Evolutionary conservation across 2,888 invertebrate species (phyloP).

Genomic region (Aporophyla nigra): DNA sequence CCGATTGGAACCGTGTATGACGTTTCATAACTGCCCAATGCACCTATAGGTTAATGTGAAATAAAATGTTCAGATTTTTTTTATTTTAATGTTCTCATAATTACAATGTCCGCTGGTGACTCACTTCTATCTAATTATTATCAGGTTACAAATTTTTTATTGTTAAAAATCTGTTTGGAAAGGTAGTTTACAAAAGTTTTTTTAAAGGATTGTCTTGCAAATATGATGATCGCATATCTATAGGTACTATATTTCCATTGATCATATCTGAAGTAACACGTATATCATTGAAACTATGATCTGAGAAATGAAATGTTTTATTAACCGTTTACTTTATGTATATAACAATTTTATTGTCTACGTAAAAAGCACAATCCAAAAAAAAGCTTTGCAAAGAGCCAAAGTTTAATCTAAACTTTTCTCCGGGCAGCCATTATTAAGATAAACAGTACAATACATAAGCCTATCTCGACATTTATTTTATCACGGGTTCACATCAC

Average conservation of each 20-base stretch:
- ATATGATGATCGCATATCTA: background rate
- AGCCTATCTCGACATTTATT: constrained; percentile 91
- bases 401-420: constrained; percentile 89
- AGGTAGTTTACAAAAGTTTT: background rate
- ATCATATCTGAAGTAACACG: background rate
- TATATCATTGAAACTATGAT: background rate
- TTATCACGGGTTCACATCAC: constrained; percentile 91
- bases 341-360: constrained; percentile 54
- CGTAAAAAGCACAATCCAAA: constrained; percentile 69
- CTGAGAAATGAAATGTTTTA: background rate
- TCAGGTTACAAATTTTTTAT: background rate
- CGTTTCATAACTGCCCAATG: too few relatives aligned
- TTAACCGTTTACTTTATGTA: background rate
- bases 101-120: background rate
- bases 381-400: constrained; percentile 75
- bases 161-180: background rate
- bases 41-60: too few relatives aligned
- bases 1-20: too few relatives aligned
- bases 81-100: too few relatives aligned
- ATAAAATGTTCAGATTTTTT: too few relatives aligned
- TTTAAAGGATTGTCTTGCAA: background rate
- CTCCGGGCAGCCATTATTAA: constrained; percentile 90
- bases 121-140: background rate
- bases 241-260: background rate
- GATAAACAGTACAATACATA: constrained; percentile 91